Conservation (phyloP, 2,888 invertebrate species). For the Allophyes oxyacanthae region DNA sequence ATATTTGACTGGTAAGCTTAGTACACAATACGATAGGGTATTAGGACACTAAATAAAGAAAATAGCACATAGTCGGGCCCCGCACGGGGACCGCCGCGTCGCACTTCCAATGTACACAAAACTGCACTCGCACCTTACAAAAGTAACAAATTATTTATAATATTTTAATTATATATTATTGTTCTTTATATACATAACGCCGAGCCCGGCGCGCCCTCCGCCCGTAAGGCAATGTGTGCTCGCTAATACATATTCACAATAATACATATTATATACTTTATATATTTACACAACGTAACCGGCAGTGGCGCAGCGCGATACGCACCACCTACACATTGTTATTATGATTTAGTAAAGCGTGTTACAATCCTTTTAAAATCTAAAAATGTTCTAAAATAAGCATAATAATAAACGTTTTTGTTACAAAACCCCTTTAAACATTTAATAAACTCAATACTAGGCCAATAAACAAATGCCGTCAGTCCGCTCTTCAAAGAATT, state of each 20-base stretch:
- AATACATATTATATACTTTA: conserved; percentile 73
- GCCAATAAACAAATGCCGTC: conserved; percentile 77
- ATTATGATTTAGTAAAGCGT: conserved; percentile 80
- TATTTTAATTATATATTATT: conserved; percentile 79
- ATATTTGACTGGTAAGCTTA: conserved; percentile 89
- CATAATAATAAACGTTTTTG: conserved; percentile 57
- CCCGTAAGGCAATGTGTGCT: conserved; percentile 80
- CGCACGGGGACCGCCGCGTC: conserved; percentile 62
- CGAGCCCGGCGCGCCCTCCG: conserved; percentile 78
- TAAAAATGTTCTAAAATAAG: conserved; percentile 68
- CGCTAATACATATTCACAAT: conserved; percentile 74
- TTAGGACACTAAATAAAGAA: conserved; percentile 85
- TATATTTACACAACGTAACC: conserved; percentile 85
- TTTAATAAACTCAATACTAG: conserved; percentile 77
- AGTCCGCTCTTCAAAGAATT: conserved; percentile 73
- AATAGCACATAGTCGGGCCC: conserved; percentile 80
- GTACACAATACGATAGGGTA: conserved; percentile 84
- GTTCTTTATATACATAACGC: conserved; percentile 85
- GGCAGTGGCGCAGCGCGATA: conserved; percentile 75
- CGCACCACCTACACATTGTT: conserved; percentile 79
- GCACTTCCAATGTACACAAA: conserved; percentile 77
- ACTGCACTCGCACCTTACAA: conserved; percentile 82
- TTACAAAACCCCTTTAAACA: conserved; percentile 63
- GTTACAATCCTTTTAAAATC: conserved; percentile 71
- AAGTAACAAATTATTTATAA: conserved; percentile 85